phyloP scores from a whole-genome alignment of 1,140 invertebrate species.

The Odontomachus brunneus region DNA sequence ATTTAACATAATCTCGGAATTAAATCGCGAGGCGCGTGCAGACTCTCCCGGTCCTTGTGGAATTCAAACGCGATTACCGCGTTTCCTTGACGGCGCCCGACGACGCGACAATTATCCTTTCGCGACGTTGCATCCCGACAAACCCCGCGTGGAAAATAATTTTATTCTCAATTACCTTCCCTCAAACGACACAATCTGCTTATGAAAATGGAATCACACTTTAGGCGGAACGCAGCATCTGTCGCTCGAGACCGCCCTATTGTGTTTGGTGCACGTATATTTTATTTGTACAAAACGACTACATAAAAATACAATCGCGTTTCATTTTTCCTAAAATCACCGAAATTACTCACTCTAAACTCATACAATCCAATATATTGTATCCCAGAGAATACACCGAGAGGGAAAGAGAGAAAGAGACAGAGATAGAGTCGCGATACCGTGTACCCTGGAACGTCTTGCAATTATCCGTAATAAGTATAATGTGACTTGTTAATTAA shows the following conservation, averaged over 20 bases:
- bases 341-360: too few relatives aligned
- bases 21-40: background rate
- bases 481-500: conserved; percentile 10
- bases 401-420: too few relatives aligned
- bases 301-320: too few relatives aligned
- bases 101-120: conserved; percentile 38
- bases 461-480: conserved; percentile 1
- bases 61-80: conserved; percentile 15
- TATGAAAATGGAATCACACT: conserved; percentile 18
- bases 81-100: conserved; percentile 19
- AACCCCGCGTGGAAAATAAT: conserved; percentile 31
- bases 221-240: conserved; percentile 24
- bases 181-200: conserved; percentile 18
- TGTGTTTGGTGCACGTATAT: background rate
- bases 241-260: conserved; percentile 3
- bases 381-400: too few relatives aligned
- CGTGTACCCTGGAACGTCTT: background rate
- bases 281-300: background rate
- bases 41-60: background rate
- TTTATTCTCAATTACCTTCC: conserved; percentile 47
- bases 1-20: conserved; percentile 10
- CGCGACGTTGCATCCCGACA: conserved; percentile 34
- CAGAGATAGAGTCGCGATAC: too few relatives aligned
- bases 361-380: too few relatives aligned
- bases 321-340: too few relatives aligned